Evolutionary conservation across 2,888 invertebrate species (phyloP).

Genomic region (Apantesis nais): DNA sequence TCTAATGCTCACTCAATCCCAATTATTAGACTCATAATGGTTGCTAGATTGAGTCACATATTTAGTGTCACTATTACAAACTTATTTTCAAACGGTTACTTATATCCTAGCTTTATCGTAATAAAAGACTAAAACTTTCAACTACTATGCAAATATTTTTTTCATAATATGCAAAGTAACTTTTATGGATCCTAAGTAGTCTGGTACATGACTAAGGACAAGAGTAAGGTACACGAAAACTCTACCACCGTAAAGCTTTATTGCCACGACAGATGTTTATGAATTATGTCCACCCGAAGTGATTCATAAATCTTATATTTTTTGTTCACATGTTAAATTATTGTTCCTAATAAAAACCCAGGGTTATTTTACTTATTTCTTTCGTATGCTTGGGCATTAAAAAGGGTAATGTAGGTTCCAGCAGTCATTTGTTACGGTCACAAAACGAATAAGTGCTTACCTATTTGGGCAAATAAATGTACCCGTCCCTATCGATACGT

Average conservation of each 20-base stretch:
- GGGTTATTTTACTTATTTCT: conserved; percentile 25
- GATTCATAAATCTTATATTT: conserved; percentile 62
- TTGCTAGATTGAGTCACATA: not conserved
- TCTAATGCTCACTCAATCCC: not conserved
- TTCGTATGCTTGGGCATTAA: conserved; percentile 30
- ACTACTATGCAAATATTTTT: not conserved
- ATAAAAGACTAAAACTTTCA: not conserved
- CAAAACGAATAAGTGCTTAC: conserved; percentile 20
- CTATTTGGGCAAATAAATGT: conserved; percentile 17
- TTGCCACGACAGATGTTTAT: conserved; percentile 70
- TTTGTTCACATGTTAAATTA: conserved; percentile 52
- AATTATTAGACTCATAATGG: no score
- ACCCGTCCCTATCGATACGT: conserved; percentile 7
- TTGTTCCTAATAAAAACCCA: conserved; percentile 47
- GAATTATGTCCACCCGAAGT: conserved; percentile 65
- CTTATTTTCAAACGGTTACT: not conserved
- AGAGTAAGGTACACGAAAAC: conserved; percentile 44
- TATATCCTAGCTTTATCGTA: no score
- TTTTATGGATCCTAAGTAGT: conserved; percentile 24
- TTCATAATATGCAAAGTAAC: not conserved
- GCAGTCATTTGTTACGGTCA: conserved; percentile 17
- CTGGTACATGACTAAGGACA: conserved; percentile 43
- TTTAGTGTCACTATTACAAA: not conserved
- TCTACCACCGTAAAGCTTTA: conserved; percentile 70
- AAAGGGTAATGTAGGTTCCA: conserved; percentile 21